Evolutionary conservation across 2,888 invertebrate genomes (phyloP), one percentile per base, ranked within the genome.

Genomic region (Hemithea aestivaria): DNA sequence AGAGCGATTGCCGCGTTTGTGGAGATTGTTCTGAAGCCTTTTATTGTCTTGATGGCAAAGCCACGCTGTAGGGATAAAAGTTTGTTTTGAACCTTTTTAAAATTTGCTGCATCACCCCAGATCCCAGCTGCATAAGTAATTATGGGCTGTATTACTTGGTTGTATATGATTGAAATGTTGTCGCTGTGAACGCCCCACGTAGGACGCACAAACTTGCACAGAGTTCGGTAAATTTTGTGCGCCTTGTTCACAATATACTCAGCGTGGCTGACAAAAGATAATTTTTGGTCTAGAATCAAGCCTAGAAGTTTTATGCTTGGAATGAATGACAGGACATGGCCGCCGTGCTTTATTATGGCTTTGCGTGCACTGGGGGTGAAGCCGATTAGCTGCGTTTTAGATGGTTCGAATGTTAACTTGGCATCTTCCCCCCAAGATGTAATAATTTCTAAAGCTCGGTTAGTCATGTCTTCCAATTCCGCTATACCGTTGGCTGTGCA

Each of bases 401-500:
- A 25, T 0, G 36, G 26, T 0, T 24, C 28, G 9, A 35, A 35
- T 1, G 1, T 28, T 1, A 35, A 24, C 6, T 35, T 35, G 4
- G 10, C 10, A 3, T 9, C 6, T n/a, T 2, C 6, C 1, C 35
- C 29, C 35, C 35, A 35, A 5, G 2, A 2, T 16, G 16, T 16
- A 5, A 20, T 20, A 2, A 9, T 8, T 5, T 20, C 1, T 2
- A 28, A 20, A 8, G 28, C 5, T 4, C 6, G 2, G 20, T 28
- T 28, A 10, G 20, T 9, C 6, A 1, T 11, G 5, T 9, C 7
- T 27, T 27, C 12, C 7, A 27, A 7, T n/a, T 3, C 7, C n/a
- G n/a, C n/a, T n/a, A 55, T 25, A 2, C 56, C 41, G 9, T 58
- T 51, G 6, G 53, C 54, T 0, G 49, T 51, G 10, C 32, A 56